Evolutionary conservation across 2,797 vertebrate species (phyloP).

Genomic region (Natrix natrix): DNA sequence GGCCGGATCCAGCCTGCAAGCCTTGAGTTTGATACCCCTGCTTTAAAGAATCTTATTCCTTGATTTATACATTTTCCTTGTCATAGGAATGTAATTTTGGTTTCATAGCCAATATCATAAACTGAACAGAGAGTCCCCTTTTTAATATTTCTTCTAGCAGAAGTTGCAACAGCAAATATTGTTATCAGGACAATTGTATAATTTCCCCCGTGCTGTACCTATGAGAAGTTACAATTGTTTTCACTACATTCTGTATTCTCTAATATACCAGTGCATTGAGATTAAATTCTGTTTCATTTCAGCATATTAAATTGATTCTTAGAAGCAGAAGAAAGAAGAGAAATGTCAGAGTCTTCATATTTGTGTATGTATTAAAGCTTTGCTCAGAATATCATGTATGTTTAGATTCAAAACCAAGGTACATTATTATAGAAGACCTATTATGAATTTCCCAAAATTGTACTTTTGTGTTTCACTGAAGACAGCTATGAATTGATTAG

Average conservation of each 20-base stretch:
- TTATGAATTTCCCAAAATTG: not conserved
- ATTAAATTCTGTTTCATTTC: constrained; percentile 33
- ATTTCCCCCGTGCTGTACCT: constrained; percentile 40
- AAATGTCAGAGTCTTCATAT: constrained; percentile 26
- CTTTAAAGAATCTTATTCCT: constrained; percentile 1
- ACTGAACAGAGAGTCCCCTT: constrained; percentile 32
- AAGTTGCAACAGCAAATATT: constrained; percentile 57
- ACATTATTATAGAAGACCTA: not conserved
- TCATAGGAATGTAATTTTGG: constrained; percentile 30
- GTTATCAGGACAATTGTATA: constrained; percentile 47
- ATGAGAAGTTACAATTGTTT: constrained; percentile 45
- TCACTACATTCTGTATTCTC: constrained; percentile 24
- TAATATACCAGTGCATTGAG: constrained; percentile 34
- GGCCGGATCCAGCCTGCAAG: no score
- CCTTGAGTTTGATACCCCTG: no score
- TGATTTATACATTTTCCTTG: constrained; percentile 26
- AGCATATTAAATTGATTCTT: constrained; percentile 40
- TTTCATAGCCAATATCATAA: constrained; percentile 23
- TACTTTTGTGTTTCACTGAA: not conserved
- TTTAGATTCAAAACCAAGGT: not conserved
- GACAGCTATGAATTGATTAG: not conserved
- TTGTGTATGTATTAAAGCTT: constrained; percentile 39
- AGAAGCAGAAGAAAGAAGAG: constrained; percentile 26
- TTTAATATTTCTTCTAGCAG: constrained; percentile 55
- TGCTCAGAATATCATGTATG: constrained; percentile 35